These are phyloP conservation scores for Conops quadrifasciatus DNA, from an alignment of 2,888 invertebrate genomes.

Conservation along the genomic window DNA sequence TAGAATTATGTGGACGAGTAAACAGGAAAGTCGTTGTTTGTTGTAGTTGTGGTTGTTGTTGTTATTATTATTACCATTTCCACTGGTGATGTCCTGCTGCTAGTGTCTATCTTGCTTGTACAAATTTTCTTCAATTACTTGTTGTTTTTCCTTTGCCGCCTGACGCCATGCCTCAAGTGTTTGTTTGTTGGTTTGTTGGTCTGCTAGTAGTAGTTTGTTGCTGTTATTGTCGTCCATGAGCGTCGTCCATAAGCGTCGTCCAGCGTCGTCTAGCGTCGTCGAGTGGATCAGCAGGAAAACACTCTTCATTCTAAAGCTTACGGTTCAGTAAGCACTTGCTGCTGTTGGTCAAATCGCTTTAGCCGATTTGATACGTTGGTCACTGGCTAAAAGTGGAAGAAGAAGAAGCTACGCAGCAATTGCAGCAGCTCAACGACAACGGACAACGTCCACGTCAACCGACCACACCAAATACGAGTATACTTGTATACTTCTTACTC, in stretches of 20 bases:
- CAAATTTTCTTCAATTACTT: slow-evolving; percentile 32
- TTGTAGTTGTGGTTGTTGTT: background rate
- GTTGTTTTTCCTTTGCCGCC: slow-evolving; percentile 15
- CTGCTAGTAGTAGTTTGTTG: background rate
- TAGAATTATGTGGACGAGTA: slow-evolving; percentile 2
- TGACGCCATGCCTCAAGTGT: no score
- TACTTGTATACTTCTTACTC: no score
- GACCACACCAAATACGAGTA: no score
- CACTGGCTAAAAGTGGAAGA: slow-evolving; percentile 9
- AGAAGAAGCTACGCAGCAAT: slow-evolving; percentile 1
- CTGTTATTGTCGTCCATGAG: background rate
- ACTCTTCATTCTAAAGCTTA: slow-evolving; percentile 27
- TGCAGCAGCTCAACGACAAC: no score
- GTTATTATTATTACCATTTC: background rate
- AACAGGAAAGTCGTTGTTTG: background rate
- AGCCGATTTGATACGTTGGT: slow-evolving; percentile 25
- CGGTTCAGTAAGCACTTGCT: slow-evolving; percentile 28
- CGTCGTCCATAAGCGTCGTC: background rate
- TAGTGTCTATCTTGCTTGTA: slow-evolving; percentile 11
- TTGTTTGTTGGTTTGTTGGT: no score
- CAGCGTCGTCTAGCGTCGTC: no score
- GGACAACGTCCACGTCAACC: no score
- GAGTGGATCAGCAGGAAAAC: slow-evolving; percentile 26
- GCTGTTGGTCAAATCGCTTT: slow-evolving; percentile 20
- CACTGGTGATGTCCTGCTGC: background rate